These are phyloP conservation scores for Penaeus monodon DNA, from an alignment of 2,888 invertebrate species.

Conservation along the genomic window DNA sequence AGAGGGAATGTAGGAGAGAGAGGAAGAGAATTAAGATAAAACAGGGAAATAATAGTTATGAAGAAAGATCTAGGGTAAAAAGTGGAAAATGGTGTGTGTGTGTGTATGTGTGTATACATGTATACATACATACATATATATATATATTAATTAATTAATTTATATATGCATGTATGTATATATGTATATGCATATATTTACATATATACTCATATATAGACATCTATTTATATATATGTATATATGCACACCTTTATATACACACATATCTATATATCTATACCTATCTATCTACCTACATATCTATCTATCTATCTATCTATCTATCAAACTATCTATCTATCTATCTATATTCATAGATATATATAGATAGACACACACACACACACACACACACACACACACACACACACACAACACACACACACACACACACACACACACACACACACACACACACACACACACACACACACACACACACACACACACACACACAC, in stretches of 20 bases:
- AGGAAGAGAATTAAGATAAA: too few relatives aligned
- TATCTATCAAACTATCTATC: not conserved
- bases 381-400: not conserved
- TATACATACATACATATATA: too few relatives aligned
- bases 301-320: not conserved
- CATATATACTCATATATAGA: too few relatives aligned
- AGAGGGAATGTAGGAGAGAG: too few relatives aligned
- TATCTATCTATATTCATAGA: conserved; percentile 10
- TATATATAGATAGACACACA: not conserved
- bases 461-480: not conserved
- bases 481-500: not conserved
- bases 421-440: not conserved
- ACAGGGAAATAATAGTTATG: too few relatives aligned
- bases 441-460: conserved; percentile 2
- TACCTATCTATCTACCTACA: not conserved
- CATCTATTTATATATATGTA: too few relatives aligned
- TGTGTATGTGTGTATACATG: not conserved
- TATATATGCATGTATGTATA: too few relatives aligned
- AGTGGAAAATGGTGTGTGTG: not conserved
- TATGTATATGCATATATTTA: too few relatives aligned
- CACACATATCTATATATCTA: not conserved
- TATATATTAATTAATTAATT: too few relatives aligned
- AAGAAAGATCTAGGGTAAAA: too few relatives aligned
- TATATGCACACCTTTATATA: too few relatives aligned
- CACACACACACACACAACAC: conserved; percentile 5